A percentile compares a stretch with the other conserved stretches of the same genome.
phyloP scores from a whole-genome alignment of 2,888 invertebrate genomes.

The Tridacna gigas region DNA sequence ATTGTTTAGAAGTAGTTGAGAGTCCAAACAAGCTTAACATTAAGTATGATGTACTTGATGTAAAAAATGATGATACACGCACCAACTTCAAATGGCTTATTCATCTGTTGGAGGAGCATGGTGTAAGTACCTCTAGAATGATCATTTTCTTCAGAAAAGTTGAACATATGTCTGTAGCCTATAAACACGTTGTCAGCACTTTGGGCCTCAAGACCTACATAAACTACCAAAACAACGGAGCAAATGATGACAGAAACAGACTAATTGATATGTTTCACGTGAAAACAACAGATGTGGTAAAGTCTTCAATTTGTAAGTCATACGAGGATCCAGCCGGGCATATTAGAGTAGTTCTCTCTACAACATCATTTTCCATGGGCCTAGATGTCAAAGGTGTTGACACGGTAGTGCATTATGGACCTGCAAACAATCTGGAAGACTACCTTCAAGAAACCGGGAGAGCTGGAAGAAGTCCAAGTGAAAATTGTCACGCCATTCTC shows the following conservation, averaged over 20 bases:
- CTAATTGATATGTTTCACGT: constrained; percentile 34
- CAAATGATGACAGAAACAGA: constrained; percentile 36
- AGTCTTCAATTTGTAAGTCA: constrained; percentile 6
- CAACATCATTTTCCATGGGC: constrained; percentile 57
- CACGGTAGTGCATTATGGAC: constrained; percentile 51
- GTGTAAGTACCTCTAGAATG: constrained; percentile 23
- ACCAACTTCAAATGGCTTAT: constrained; percentile 35
- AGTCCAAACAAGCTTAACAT: constrained; percentile 17
- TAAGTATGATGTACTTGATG: constrained; percentile 8
- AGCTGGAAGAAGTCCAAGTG: constrained; percentile 32
- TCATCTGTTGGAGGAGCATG: constrained; percentile 22
- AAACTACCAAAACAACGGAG: constrained; percentile 8
- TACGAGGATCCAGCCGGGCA: constrained; percentile 6
- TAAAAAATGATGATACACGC: constrained; percentile 20
- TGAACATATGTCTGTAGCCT: constrained; percentile 22
- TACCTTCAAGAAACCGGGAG: constrained; percentile 51
- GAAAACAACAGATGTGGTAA: constrained; percentile 23
- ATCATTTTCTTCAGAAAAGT: constrained; percentile 25
- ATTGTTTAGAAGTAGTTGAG: constrained; percentile 22
- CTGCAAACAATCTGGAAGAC: constrained; percentile 46
- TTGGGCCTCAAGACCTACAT: constrained; percentile 23
- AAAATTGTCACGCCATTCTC: constrained; percentile 39
- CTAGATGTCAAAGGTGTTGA: constrained; percentile 50
- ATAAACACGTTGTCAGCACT: neutral
- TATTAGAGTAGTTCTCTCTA: constrained; percentile 27